Evolutionary conservation across 2,888 invertebrate genomes (phyloP), one percentile per base, ranked within the genome.

Genomic region (Cephus pygmeus): DNA sequence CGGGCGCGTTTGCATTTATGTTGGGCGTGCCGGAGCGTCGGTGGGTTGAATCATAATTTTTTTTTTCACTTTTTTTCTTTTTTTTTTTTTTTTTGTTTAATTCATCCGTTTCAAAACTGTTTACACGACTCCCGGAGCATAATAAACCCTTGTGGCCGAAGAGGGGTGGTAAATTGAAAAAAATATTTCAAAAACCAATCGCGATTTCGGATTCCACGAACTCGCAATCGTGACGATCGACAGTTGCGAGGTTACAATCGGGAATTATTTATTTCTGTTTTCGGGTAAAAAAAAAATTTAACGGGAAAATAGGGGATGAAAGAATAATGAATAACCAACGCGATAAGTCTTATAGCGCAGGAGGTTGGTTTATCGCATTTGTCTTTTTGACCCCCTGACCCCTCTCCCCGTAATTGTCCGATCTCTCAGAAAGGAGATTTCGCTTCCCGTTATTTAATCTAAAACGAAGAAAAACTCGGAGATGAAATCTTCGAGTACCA

Each of bases 321-420:
- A 56, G 35, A 71, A 73, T 73, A 35, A 75, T 33, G n/a, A 79
- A 73, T 69, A 71, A 71, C 33, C 69, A 35, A 71, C 56, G 75
- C 34, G 30, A 69, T 68, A 34, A 35, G 23, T 9, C 23, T 56
- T 23, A 23, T 56, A 23, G 2, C 1, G 31, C 71, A 9, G 74
- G 35, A 35, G 74, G 3, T 74, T 74, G n/a, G 3, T 6, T 74
- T 35, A 74, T 35, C 74, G 30, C 35, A 34, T 73, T 73, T 73
- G 73, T 73, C 34, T 73, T 23, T 34, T 34, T 9, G 15, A 2
- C 6, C 12, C 15, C 36, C 34, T 31, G 31, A 31, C 34, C 11
- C 34, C 34, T 1, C 9, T 0, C 12, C 1, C 4, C 6, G 1
- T 12, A 71, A 31, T 12, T 2, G 31, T 33, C 31, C 71, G 31